Evolutionary conservation across 2,113 vertebrate genomes (phyloP), one percentile per base, ranked within the genome.

Genomic region (Turnix velox): DNA sequence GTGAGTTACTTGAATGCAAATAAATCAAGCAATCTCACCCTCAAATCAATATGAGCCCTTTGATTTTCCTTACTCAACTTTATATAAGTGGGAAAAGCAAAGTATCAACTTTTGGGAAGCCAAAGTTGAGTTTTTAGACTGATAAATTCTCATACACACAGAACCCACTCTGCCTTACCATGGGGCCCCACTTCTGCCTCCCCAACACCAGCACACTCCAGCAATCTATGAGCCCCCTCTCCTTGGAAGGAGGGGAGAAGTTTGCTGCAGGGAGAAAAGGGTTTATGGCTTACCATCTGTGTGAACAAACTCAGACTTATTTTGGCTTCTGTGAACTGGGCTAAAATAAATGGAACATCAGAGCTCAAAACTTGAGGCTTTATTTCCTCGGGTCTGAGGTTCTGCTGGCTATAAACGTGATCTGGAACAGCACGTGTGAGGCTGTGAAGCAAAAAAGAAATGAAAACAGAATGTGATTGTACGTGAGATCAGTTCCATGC

Each of bases 401-500:
- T 92, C 87, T 91, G 92, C 68, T 94, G 0, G 0, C 82, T 90
- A 90, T 80, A 93, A 95, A 95, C 16, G 40, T 89, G 92, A 95
- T 93, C 81, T 92, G 88, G 89, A 96, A 72, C 77, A 89, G 66
- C 94, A 92, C 12, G 7, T 91, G 86, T 84, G 81, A 94, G 92
- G 78, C 76, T 67, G 76, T 54, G 69, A 91, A 88, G 92, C 76
- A 77, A 91, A 92, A 92, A 66, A 93, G 88, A 93, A 95, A 95
- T 84, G 62, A 94, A 96, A 97, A 94, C 79, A 89, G 91, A 97
- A 96, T 96, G 93, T 51, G 90, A 95, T 84, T 90, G 75, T 96
- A 96, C 30, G 80, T 79, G 91, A 95, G 90, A 97, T 88, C 95
- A 91, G 92, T 92, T 94, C 94, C 95, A 95, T 63, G 87, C 95